Evolutionary conservation across 2,113 vertebrate genomes (phyloP), one percentile per base, ranked within the genome.

Genomic region (Atractosteus spatula): DNA sequence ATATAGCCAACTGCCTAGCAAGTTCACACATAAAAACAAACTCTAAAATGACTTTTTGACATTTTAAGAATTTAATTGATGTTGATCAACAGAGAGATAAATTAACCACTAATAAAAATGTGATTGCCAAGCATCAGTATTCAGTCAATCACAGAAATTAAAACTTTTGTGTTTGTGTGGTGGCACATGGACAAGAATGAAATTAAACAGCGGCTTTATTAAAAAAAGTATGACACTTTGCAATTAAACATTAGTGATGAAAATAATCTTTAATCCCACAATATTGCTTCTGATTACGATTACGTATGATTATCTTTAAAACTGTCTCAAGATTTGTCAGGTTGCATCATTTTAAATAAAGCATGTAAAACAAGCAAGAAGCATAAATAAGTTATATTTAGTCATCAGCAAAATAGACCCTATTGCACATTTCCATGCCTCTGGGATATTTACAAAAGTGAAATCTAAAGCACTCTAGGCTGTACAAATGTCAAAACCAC

Each of bases 231-330:
- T 72, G n/a, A 51, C 63, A n/a, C 57, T n/a, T 59, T 16, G 12
- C 57, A n/a, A n/a, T 59, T 13, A n/a, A 59, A 59, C 57, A 59
- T 16, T n/a, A 59, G 12, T 13, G 57, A 59, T 59, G 14, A 59
- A 59, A 59, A 59, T 13, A 51, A 51, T 51, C 47, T 51, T 51
- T 51, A 51, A 51, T 51, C 47, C 47, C 12, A 41, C 55, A 44
- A 69, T 69, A 69, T 69, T 74, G 59, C 67, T 69, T 74, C 45
- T 64, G 41, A 63, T 64, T 41, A 64, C 41, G 47, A 43, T 69
- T 68, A 44, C 13, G 47, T 45, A 57, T 29, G 65, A 51, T 64
- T 43, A 57, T 67, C 59, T 69, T 13, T 64, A 64, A 69, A 45
- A 56, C 59, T 71, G 44, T 17, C 10, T n/a, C 69, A 29, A n/a